Evolutionary conservation across 2,113 vertebrate genomes (phyloP).

Genomic region (Dunckerocampus dactyliophorus): DNA sequence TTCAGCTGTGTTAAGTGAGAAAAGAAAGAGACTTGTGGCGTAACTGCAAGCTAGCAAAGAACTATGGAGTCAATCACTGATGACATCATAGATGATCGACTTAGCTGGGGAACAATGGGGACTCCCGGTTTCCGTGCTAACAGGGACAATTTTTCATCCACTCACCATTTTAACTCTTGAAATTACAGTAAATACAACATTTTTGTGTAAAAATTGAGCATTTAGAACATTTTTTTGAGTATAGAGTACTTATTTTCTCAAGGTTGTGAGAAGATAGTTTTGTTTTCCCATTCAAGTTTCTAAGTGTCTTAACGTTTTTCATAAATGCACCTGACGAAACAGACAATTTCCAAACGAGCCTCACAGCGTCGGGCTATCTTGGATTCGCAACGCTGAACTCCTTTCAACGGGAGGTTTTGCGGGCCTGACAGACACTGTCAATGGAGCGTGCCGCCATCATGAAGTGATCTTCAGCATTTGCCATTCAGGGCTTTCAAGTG

Average conservation of each 20-base stretch:
- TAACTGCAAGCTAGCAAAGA: too few relatives aligned
- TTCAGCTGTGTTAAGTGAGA: too few relatives aligned
- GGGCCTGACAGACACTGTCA: conserved; percentile 49
- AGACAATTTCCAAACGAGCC: neutral
- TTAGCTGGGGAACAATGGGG: too few relatives aligned
- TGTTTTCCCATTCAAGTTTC: neutral
- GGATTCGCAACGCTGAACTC: conserved; percentile 37
- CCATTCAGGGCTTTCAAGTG: conserved; percentile 66
- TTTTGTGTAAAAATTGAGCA: too few relatives aligned
- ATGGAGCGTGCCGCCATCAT: conserved; percentile 50
- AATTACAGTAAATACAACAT: too few relatives aligned
- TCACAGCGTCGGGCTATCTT: conserved; percentile 15
- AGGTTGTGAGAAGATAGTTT: neutral
- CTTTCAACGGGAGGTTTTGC: conserved; percentile 40
- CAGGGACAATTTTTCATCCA: too few relatives aligned
- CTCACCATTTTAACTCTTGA: too few relatives aligned
- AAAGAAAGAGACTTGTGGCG: too few relatives aligned
- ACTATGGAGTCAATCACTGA: too few relatives aligned
- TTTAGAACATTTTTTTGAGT: too few relatives aligned
- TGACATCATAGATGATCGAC: too few relatives aligned
- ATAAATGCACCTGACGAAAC: neutral
- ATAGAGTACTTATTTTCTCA: neutral
- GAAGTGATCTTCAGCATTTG: conserved; percentile 61
- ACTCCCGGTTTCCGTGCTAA: too few relatives aligned
- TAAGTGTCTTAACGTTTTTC: neutral